Evolutionary conservation across 1,140 invertebrate genomes (phyloP), one percentile per base, ranked within the genome.

Genomic region (Trachymyrmex septentrionalis): DNA sequence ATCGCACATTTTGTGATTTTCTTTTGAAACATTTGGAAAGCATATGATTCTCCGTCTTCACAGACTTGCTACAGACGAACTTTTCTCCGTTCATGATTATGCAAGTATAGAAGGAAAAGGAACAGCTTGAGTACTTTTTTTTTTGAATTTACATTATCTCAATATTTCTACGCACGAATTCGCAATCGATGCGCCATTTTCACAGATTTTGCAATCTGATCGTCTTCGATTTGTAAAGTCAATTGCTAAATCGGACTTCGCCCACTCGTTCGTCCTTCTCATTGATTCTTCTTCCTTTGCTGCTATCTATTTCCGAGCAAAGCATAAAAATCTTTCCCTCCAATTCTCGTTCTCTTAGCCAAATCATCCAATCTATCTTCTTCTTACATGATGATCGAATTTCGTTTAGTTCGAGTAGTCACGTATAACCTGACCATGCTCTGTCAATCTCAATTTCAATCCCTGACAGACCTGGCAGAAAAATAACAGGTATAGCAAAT

Each of bases 301-400:
- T 44, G 55, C 19, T 53, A 38, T 30, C 30, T 34, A 61, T 44
- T 80, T 88, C 21, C 73, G 27, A 34, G 16, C 14, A 59, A 10
- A 16, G 9, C 34, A 44, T 16, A 55, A 30, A 72, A 67, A n/a
- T 64, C 53, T 53, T 66, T 44, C 9, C 3, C 34, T 16, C 24
- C 30, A 5, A 61, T 19, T 24, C 27, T 71, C 21, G 7, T 48
- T n/a, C 57, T 72, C 57, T 59, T 10, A 66, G 53, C 34, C 38
- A 34, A 87, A 84, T 91, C 91, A 88, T 92, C 90, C 93, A 92
- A 94, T 93, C 88, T 88, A 90, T 85, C 66, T 88, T 92, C 82
- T 64, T 69, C 87, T 75, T 87, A 88, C 57, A 86, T 86, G 92
- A 93, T 93, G 92, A 94, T 94, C 89, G 92, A 91, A 94, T 93